These are phyloP conservation scores for Acanthochromis polyacanthus DNA, from an alignment of 2,113 vertebrate species.

Conservation along the genomic window DNA sequence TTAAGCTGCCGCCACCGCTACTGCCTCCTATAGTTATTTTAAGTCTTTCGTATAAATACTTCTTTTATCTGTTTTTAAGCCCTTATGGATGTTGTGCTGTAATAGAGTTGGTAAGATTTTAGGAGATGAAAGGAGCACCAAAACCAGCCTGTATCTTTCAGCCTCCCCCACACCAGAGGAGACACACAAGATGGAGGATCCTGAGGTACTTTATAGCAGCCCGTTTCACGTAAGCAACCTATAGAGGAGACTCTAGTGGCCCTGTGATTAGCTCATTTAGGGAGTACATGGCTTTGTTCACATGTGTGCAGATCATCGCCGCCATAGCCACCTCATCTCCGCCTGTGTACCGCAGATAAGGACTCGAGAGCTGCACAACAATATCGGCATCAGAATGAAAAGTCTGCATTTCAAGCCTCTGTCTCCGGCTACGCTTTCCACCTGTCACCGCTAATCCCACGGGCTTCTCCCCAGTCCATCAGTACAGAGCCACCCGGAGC, in stretches of 20 bases:
- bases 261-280: conserved; percentile 79
- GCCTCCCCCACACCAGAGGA: conserved; percentile 75
- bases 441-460: conserved; percentile 67
- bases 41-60: conserved; percentile 32
- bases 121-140: conserved; percentile 74
- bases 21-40: conserved; percentile 47
- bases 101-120: conserved; percentile 78
- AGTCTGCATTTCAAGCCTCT: conserved; percentile 63
- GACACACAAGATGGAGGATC: conserved; percentile 80
- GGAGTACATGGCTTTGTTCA: conserved; percentile 62
- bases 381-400: conserved; percentile 59
- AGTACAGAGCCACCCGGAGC: conserved; percentile 39
- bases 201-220: conserved; percentile 77
- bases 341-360: conserved; percentile 69
- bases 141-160: conserved; percentile 85
- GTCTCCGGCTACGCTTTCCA: conserved; percentile 59
- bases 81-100: conserved; percentile 60
- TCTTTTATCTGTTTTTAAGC: conserved; percentile 63
- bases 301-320: conserved; percentile 41
- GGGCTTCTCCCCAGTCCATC: conserved; percentile 63
- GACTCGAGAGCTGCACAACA: conserved; percentile 59
- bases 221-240: conserved; percentile 72
- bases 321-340: conserved; percentile 46
- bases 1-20: conserved; percentile 31
- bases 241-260: conserved; percentile 70